Evolutionary conservation across 2,797 vertebrate genomes (phyloP).

Genomic region (Coluber constrictor): DNA sequence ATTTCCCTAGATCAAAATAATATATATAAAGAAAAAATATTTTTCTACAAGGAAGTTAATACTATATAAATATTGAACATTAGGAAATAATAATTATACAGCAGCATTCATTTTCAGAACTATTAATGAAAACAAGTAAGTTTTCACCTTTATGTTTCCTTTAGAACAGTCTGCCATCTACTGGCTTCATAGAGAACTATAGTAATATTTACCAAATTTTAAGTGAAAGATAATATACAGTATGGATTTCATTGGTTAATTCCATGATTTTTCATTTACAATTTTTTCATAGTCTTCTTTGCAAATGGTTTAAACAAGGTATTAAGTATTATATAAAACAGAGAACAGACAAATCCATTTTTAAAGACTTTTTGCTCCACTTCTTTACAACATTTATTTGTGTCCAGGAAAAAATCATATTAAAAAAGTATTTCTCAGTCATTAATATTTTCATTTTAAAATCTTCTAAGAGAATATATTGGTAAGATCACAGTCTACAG

Average conservation of each 20-base stretch:
- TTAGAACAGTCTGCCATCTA: slow-evolving; percentile 45
- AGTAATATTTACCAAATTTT: neutral
- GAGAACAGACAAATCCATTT: neutral
- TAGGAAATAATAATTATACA: neutral
- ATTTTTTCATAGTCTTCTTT: neutral
- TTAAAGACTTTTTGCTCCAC: neutral
- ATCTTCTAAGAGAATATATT: neutral
- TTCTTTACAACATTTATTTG: neutral
- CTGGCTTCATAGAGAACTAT: slow-evolving; percentile 27
- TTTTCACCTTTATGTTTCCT: neutral
- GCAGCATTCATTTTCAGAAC: rapidly evolving
- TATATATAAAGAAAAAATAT: neutral
- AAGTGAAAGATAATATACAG: no score
- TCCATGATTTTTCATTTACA: neutral
- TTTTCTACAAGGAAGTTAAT: neutral
- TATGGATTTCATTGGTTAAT: no score
- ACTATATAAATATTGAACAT: neutral
- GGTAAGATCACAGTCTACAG: neutral
- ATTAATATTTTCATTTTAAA: neutral
- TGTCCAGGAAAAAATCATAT: neutral
- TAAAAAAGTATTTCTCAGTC: neutral
- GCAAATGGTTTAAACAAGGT: neutral
- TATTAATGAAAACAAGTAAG: neutral
- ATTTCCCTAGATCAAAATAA: neutral
- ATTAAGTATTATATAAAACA: neutral